Conservation (phyloP, 2,797 vertebrate species). For the Clarias platycephalus region DNA sequence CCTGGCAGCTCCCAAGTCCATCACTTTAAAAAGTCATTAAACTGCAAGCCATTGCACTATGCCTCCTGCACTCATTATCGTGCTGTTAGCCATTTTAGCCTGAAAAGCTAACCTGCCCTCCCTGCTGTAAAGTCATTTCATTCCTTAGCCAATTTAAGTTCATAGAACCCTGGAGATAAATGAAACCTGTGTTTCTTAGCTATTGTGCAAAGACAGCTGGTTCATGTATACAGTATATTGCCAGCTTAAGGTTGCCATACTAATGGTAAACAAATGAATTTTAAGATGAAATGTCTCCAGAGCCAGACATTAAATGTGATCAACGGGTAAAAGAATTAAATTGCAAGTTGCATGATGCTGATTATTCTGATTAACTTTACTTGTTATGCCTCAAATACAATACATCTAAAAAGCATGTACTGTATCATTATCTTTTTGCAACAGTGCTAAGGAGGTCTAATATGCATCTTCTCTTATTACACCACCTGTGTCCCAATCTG, state of each 20-base stretch:
- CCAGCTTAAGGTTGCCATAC: slow-evolving; percentile 41
- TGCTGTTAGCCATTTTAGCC: slow-evolving; percentile 33
- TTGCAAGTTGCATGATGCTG: slow-evolving; percentile 58
- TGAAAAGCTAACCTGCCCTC: slow-evolving; percentile 6
- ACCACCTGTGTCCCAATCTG: not conserved
- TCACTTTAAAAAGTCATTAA: slow-evolving; percentile 66
- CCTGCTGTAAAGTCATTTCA: not conserved
- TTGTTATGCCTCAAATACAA: slow-evolving; percentile 3
- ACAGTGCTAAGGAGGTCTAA: not conserved
- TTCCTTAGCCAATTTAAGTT: slow-evolving; percentile 10
- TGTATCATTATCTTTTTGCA: not conserved
- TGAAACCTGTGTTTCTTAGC: slow-evolving; percentile 29
- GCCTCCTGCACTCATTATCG: slow-evolving; percentile 27
- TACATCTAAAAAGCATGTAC: not conserved
- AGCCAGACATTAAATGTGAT: slow-evolving; percentile 75
- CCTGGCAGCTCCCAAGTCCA: slow-evolving; percentile 54
- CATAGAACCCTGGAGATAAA: slow-evolving; percentile 27
- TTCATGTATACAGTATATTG: slow-evolving; percentile 7
- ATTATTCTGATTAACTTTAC: slow-evolving; percentile 61
- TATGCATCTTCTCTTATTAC: not conserved
- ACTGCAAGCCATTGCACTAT: slow-evolving; percentile 28
- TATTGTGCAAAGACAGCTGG: slow-evolving; percentile 34
- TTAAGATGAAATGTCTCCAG: slow-evolving; percentile 60
- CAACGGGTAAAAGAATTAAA: slow-evolving; percentile 54
- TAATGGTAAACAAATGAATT: slow-evolving; percentile 44